Conservation (phyloP, 2,113 vertebrate genomes). For the Oncorhynchus gorbuscha region DNA sequence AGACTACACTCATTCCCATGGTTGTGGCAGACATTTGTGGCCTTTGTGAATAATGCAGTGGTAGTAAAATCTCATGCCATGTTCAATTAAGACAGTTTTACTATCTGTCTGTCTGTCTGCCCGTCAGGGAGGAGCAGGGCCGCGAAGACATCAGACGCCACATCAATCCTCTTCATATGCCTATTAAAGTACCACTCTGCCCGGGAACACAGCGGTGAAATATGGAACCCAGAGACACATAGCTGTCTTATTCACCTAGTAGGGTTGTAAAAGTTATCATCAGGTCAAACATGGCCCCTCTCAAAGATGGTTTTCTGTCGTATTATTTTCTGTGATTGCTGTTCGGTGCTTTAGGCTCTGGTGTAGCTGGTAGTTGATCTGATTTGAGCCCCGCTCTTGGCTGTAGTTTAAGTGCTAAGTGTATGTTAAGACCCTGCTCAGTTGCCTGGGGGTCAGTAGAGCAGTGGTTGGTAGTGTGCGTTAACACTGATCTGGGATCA, state of each 20-base stretch:
- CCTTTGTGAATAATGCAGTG: slow-evolving; percentile 62
- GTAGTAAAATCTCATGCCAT: slow-evolving; percentile 55
- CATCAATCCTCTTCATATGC: slow-evolving; percentile 10
- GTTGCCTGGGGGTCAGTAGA: slow-evolving; percentile 19
- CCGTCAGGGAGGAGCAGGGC: slow-evolving; percentile 9
- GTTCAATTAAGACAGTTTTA: slow-evolving; percentile 60
- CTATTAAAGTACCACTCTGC: slow-evolving; percentile 31
- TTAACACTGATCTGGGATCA: slow-evolving; percentile 28
- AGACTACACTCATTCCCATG: slow-evolving; percentile 35
- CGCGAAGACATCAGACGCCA: slow-evolving; percentile 35
- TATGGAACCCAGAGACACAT: not conserved
- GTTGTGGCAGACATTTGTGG: slow-evolving; percentile 27
- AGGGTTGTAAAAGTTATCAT: not conserved
- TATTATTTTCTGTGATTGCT: not conserved
- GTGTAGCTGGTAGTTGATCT: not conserved
- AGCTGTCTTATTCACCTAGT: slow-evolving; percentile 11
- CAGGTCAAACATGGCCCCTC: not conserved
- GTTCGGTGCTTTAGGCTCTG: too few relatives aligned
- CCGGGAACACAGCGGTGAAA: not conserved
- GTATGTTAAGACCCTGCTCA: not conserved
- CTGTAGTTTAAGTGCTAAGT: not conserved
- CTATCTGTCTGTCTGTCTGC: slow-evolving; percentile 15
- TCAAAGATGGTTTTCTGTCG: too few relatives aligned
- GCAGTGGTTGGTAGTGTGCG: slow-evolving; percentile 31
- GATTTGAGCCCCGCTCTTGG: not conserved